Evolutionary conservation across 2,113 vertebrate genomes (phyloP), one percentile per base, ranked within the genome.

Genomic region (Morone chrysops): DNA sequence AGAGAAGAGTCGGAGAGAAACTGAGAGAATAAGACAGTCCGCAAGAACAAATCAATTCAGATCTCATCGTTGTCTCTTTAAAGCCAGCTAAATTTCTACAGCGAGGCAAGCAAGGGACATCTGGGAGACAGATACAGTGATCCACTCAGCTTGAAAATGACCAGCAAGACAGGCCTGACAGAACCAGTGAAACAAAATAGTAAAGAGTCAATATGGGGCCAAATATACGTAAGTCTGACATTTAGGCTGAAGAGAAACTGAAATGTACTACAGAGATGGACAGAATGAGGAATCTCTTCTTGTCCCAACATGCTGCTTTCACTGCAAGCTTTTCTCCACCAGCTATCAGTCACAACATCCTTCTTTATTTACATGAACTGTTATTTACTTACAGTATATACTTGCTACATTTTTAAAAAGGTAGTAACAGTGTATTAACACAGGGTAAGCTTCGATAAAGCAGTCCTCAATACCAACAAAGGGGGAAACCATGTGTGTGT

Each of bases 91-190:
- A 74, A 77, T 77, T 73, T 75, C 56, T 43, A 80, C 72, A 78
- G 65, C 8, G 8, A 82, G 63, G 16, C 56, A 65, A 77, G 85
- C 54, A 13, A 56, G 75, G 80, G 78, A 80, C 82, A 89, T 84
- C 75, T 53, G 62, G 48, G 69, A 87, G 78, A 80, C 78, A 36
- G 65, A 73, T 25, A 81, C 70, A 81, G 75, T 82, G 70, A 81
- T 88, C 78, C 69, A 57, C 70, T 82, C 65, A 85, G 78, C 65
- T 61, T 80, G 60, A 87, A 75, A 86, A 90, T 72, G 83, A 87
- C 85, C 83, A 81, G 75, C 22, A 65, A 75, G 75, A 77, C 75
- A 75, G 50, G 70, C 56, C 72, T 82, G 78, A 82, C 76, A 84
- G 38, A 82, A 70, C 47, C 77, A 68, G 72, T 60, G 76, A 87